Base-by-base conservation (phyloP, 2,113 vertebrate genomes). In the Globicephala melas region DNA sequence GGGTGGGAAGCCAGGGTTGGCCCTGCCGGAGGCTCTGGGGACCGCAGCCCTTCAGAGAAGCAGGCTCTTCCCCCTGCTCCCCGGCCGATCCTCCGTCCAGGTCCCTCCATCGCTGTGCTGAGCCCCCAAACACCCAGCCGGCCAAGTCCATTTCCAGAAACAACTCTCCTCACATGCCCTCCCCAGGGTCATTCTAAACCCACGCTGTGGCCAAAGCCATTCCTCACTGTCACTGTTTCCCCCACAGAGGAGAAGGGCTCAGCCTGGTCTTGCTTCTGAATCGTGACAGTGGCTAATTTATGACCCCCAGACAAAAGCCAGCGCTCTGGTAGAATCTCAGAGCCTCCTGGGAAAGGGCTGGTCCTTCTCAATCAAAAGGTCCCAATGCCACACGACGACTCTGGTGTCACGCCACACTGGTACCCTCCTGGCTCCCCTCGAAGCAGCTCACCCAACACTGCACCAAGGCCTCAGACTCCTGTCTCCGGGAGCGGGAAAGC, bases 281-380 rank as follows among this genome's bases (percentile, higher is more conserved):
- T 11, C 0, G 0, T 6, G 33, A 53, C 47, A 36, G 33, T 2
- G 44, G 44, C 38, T 71, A 31, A 67, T n/a, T 21, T 50, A 63
- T 5, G 23, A 95, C 20, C 31, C 33, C 53, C 44, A 77, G 50
- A 41, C 10, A 21, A 93, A 70, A 60, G 11, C 38, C 63, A 47
- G n/a, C 1, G 33, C 74, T 80, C 50, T 21, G 2, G 1, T 44
- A 38, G 7, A 17, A 47, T 14, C 38, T 26, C 5, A 11, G 82
- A 44, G 55, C 17, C 7, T 76, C 41, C 53, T 1, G 7, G n/a
- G 11, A 68, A 77, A 89, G 15, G 38, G 33, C 44, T 21, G 80
- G 73, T 68, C 60, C 31, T 89, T 23, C 53, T 25, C 17, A 36
- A 47, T 26, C 31, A 31, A 28, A 47, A 41, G 58, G 38, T 33